Evolutionary conservation across 2,888 invertebrate genomes (phyloP).

Genomic region (Prosapia bicincta): DNA sequence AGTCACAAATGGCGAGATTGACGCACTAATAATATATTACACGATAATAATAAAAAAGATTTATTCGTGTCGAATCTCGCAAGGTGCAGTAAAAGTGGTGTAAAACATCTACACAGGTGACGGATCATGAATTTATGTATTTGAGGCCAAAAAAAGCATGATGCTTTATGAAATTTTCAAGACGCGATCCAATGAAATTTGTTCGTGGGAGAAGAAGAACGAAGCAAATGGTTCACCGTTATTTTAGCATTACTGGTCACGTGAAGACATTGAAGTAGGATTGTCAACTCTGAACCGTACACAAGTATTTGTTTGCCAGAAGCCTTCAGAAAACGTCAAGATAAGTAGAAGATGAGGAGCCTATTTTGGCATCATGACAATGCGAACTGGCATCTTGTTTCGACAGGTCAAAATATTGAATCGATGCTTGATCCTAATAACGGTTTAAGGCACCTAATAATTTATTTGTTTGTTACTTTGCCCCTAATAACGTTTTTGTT

Average conservation of each 20-base stretch:
- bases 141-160: slow-evolving; percentile 16
- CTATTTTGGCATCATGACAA: slow-evolving; percentile 13
- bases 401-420: background rate
- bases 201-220: slow-evolving; percentile 15
- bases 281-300: slow-evolving; percentile 5
- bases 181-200: slow-evolving; percentile 20
- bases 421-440: background rate
- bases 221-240: slow-evolving; percentile 13
- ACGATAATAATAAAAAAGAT: slow-evolving; percentile 18
- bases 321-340: background rate
- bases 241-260: background rate
- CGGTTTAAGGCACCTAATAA: too few species aligned
- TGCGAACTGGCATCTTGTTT: slow-evolving; percentile 5
- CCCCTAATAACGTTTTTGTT: slow-evolving; percentile 18
- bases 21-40: slow-evolving; percentile 18
- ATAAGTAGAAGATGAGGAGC: slow-evolving; percentile 2
- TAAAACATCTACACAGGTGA: slow-evolving; percentile 18
- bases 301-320: slow-evolving; percentile 19
- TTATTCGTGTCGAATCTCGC: slow-evolving; percentile 19
- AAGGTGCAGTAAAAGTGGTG: slow-evolving; percentile 18
- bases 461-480: background rate
- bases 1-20: slow-evolving; percentile 15
- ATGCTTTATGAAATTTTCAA: slow-evolving; percentile 14
- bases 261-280: background rate
- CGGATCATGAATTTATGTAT: slow-evolving; percentile 13